Evolutionary conservation across 2,888 invertebrate genomes (phyloP), one percentile per base, ranked within the genome.

Genomic region (Lepidocyrtinus sp.): DNA sequence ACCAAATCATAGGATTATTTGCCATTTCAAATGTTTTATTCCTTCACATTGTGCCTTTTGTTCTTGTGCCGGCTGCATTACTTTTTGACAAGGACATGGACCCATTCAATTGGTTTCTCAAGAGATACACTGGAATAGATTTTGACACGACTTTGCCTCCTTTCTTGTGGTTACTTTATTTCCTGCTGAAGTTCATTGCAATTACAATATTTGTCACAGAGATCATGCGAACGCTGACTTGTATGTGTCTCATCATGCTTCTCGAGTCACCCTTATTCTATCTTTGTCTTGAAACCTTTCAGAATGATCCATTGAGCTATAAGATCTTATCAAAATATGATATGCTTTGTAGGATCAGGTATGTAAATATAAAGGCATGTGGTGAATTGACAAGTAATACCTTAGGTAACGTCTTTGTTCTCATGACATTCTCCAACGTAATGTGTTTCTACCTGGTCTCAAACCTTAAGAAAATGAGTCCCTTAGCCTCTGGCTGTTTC

Each of bases 211-310:
- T 17, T 19, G 0, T 64, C 5, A 64, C 73, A 0, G 64, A 64
- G 9, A 21, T 73, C n/a, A 9, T 27, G 7, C 73, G 73, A 1
- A 55, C 65, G 0, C 26, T 73, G 2, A n/a, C 61, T 19, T 22
- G 22, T 21, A 26, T 64, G 55, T 64, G 73, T 22, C 3, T 27
- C 3, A 55, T 73, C n/a, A 73, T 73, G 73, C 19, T 55, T 15
- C 55, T 73, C 1, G 73, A 73, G 27, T 19, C 55, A 3, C 73
- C 73, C 19, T 19, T 73, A 19, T 73, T 64, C 55, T 73, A 45
- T 27, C 62, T 46, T 1, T 55, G 50, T 21, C 15, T 73, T 0
- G 17, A 7, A 0, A 26, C 50, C 15, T 73, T 50, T n/a, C 19
- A 64, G 7, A 22, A 21, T 0, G 25, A 73, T 5, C 9, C 46